Percentiles rank a stretch among this genome's conserved stretches.
Evolutionary conservation across 2,113 vertebrate genomes (phyloP).

Genomic region (Salvelinus namaycush): DNA sequence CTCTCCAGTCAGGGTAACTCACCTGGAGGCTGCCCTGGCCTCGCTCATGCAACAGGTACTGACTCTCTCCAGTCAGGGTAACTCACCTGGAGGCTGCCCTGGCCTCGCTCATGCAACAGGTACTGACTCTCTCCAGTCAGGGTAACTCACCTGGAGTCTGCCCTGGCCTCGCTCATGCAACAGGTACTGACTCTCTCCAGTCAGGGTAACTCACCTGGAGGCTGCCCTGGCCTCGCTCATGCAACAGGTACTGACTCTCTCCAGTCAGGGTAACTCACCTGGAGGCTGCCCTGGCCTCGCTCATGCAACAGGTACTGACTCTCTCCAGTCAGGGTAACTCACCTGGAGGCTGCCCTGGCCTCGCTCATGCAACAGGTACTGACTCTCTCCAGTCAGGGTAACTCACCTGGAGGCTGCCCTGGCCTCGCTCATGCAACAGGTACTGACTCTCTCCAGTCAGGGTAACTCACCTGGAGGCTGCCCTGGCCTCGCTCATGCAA

Average conservation of each 20-base stretch:
- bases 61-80: neutral
- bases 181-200: too few species aligned
- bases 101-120: too few species aligned
- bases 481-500: slow-evolving; percentile 50
- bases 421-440: too few species aligned
- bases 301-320: too few species aligned
- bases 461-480: slow-evolving; percentile 49
- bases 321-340: slow-evolving; percentile 37
- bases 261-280: slow-evolving; percentile 44
- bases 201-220: too few species aligned
- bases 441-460: slow-evolving; percentile 21
- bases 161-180: too few species aligned
- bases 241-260: too few species aligned
- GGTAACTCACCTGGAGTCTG: too few species aligned
- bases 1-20: slow-evolving; percentile 36
- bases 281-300: slow-evolving; percentile 27
- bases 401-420: too few species aligned
- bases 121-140: too few species aligned
- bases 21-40: slow-evolving; percentile 52
- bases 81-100: too few species aligned
- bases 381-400: neutral
- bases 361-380: slow-evolving; percentile 73
- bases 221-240: too few species aligned
- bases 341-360: slow-evolving; percentile 51
- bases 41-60: slow-evolving; percentile 73